Evolutionary conservation across 2,797 vertebrate genomes (phyloP), one percentile per base, ranked within the genome.

Genomic region (Otolemur crassicaudatus): DNA sequence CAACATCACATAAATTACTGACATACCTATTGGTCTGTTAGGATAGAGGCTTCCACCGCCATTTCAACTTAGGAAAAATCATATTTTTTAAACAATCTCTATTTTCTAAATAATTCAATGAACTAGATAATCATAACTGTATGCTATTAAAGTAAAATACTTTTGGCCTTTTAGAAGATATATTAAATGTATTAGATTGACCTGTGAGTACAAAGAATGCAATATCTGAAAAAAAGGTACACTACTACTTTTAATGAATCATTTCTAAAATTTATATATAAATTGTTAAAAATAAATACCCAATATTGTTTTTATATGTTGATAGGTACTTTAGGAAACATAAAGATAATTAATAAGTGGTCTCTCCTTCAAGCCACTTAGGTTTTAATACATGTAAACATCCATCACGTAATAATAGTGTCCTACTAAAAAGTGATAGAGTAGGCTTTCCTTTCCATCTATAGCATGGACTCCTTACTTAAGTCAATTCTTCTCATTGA

Each of bases 21-120:
- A 93, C 77, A 75, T 34, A 96, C n/a, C 72, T 89, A 86, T 34
- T 67, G 22, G 76, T 96, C 70, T 94, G 17, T 82, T 94, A 96
- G 93, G 23, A 67, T 77, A 60, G 6, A 29, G 23, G 9, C 67
- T 72, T 12, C 3, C 23, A 69, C 17, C 84, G 34, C 17, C 23
- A 46, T 84, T 60, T 17, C 19, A 46, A 60, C 23, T 69, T 84
- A 90, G 23, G 1, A 49, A 90, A 94, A 46, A 5, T 46, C 29
- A 75, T 60, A n/a, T 17, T 85, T 88, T 89, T 75, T 9, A 58
- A 53, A 2, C 89, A 22, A 40, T 79, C 11, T n/a, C 3, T 31
- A 40, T 72, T 87, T 70, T 3, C 31, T 31, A 67, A 27, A 75
- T 92, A 65, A 65, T 46, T 5, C 34, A 60, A 12, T 73, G 8